phyloP scores from a whole-genome alignment of 2,797 vertebrate species.

The Trematomus bernacchii region DNA sequence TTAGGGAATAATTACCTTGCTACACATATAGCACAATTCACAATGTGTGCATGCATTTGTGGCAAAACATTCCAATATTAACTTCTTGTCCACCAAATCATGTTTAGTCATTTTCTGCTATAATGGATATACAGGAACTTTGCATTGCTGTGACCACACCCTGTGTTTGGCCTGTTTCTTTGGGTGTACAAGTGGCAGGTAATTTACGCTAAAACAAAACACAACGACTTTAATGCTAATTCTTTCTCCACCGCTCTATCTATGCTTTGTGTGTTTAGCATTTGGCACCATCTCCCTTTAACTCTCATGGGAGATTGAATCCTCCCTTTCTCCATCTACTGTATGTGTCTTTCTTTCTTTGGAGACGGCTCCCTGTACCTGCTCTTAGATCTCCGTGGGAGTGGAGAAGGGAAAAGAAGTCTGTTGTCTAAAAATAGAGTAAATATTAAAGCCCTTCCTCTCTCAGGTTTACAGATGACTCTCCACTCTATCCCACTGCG shows the following conservation, averaged over 20 bases:
- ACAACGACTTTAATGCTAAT: neutral
- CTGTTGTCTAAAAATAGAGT: slow-evolving; percentile 67
- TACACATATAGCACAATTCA: neutral
- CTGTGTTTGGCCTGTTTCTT: slow-evolving; percentile 7
- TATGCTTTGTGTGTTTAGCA: slow-evolving; percentile 21
- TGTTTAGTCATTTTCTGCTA: neutral
- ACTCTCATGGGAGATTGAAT: slow-evolving; percentile 48
- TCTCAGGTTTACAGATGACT: slow-evolving; percentile 30
- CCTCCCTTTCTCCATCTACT: slow-evolving; percentile 21
- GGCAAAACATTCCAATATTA: neutral
- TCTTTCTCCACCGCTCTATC: slow-evolving; percentile 16
- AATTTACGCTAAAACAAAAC: slow-evolving; percentile 30
- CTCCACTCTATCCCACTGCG: slow-evolving; percentile 6
- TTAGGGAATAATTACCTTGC: neutral
- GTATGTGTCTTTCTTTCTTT: slow-evolving; percentile 34
- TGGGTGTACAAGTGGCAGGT: neutral
- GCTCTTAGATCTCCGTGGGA: slow-evolving; percentile 61
- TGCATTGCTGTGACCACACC: neutral
- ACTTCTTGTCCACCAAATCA: neutral
- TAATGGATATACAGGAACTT: neutral
- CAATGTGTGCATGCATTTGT: neutral
- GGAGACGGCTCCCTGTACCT: slow-evolving; percentile 44
- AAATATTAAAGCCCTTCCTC: slow-evolving; percentile 34
- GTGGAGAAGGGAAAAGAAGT: slow-evolving; percentile 17
- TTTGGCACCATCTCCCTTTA: slow-evolving; percentile 44